These are phyloP conservation scores for Busseola fusca DNA, from an alignment of 2,888 invertebrate species.

Conservation along the genomic window DNA sequence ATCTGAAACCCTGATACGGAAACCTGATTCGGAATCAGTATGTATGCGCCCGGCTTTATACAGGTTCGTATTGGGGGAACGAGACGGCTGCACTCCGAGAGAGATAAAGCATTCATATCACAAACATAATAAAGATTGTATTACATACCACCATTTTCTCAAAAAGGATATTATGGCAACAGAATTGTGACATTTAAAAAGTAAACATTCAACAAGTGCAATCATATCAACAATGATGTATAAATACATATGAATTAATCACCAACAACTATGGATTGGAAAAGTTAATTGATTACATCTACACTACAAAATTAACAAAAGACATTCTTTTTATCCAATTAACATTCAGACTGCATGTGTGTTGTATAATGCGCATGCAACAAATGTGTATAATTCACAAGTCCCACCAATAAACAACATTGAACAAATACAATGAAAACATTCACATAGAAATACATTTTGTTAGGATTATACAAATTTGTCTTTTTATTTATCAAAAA, in stretches of 20 bases:
- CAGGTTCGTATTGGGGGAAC: constrained; percentile 46
- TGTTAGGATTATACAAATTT: constrained; percentile 59
- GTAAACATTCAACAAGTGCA: constrained; percentile 52
- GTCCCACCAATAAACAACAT: constrained; percentile 36
- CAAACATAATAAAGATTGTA: background rate
- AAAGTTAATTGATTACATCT: constrained; percentile 16
- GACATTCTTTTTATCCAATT: background rate
- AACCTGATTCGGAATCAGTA: too few relatives aligned
- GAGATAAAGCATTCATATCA: background rate
- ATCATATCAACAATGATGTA: constrained; percentile 30
- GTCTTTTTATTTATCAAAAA: constrained; percentile 65
- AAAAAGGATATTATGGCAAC: constrained; percentile 23
- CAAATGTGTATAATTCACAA: constrained; percentile 5
- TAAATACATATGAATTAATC: constrained; percentile 9
- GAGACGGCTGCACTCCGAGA: constrained; percentile 30
- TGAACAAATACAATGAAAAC: constrained; percentile 50
- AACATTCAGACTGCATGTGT: background rate
- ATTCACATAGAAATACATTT: constrained; percentile 52
- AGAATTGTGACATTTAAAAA: constrained; percentile 32
- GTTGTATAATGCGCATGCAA: constrained; percentile 12
- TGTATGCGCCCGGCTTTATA: too few relatives aligned
- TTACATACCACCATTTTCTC: background rate
- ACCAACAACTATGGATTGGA: background rate
- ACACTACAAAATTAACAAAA: constrained; percentile 5
- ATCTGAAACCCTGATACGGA: too few relatives aligned